Base-by-base conservation (phyloP, 2,797 vertebrate genomes). In the Champsocephalus gunnari region DNA sequence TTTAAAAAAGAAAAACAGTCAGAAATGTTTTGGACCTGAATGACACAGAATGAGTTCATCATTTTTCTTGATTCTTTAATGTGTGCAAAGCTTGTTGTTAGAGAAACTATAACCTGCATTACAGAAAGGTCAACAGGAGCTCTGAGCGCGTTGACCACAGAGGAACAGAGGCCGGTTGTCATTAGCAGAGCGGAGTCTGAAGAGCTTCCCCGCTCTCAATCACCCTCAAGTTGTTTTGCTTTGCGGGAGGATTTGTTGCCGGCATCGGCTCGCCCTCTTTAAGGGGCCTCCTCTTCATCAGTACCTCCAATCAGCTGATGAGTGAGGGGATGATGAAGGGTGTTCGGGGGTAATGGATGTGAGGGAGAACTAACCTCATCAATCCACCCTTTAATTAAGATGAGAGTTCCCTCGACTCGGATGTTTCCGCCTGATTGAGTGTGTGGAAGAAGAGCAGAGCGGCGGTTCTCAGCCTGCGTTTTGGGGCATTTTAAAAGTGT, bases 1-100 rank as follows among this genome's bases (percentile, higher is more conserved):
- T 66, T 69, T 80, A 84, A 7, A 13, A 21, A 61, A 44, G 12
- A 54, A 73, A 84, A 7, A 13, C n/a, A 61, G 48, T 61, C n/a
- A 58, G 53, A 66, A 77, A 80, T 71, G 62, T 79, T 75, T 80
- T 80, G 79, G 88, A 88, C 77, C 86, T 88, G 66, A 69, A 71
- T 48, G 57, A 79, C 28, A 63, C 58, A 56, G 69, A 77, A 69
- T 71, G 45, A 62, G 34, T 61, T 44, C 0, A 49, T 63, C 1
- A 38, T 66, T 32, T 48, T 55, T 17, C 66, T 12, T 11, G 56
- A 44, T 47, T 65, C 12, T 73, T 67, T 59, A 71, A 24, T 10
- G 0, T 49, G 67, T 71, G 72, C 45, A 55, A 19, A 13, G 28
- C 51, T 60, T 72, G 69, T 71, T 59, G 58, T 21, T 47, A 44